Conservation (phyloP, 2,113 vertebrate genomes). For the Ivindomyrus marchei region DNA sequence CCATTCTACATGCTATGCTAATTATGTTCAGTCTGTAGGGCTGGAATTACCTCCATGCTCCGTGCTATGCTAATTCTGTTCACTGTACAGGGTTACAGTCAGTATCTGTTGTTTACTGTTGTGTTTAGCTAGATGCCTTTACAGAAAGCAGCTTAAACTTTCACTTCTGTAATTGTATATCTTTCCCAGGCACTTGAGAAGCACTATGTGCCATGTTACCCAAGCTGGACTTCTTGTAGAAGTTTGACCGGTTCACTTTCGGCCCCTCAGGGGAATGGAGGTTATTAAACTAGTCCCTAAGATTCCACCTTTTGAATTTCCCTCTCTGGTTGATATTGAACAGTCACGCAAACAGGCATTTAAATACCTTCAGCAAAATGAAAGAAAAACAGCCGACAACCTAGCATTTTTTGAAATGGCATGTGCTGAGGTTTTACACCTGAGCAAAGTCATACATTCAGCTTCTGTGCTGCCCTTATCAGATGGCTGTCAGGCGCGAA, state of each 20-base stretch:
- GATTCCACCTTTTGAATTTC: not conserved
- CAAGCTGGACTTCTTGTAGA: not conserved
- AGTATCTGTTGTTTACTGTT: not conserved
- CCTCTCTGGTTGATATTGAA: not conserved
- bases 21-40: not conserved
- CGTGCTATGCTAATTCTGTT: not conserved
- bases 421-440: not conserved
- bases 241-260: not conserved
- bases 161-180: not conserved
- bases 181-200: not conserved
- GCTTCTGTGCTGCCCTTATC: not conserved
- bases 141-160: not conserved
- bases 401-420: not conserved
- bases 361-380: not conserved
- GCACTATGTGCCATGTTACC: not conserved
- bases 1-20: too few species aligned
- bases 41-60: not conserved
- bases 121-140: not conserved
- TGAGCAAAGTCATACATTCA: not conserved
- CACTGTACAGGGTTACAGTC: not conserved
- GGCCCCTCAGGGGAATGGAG: not conserved
- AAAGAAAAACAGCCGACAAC: not conserved
- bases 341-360: not conserved
- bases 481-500: not conserved
- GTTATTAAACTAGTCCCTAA: not conserved